Evolutionary conservation across 1,140 invertebrate genomes (phyloP).

Genomic region (Cherax destructor): DNA sequence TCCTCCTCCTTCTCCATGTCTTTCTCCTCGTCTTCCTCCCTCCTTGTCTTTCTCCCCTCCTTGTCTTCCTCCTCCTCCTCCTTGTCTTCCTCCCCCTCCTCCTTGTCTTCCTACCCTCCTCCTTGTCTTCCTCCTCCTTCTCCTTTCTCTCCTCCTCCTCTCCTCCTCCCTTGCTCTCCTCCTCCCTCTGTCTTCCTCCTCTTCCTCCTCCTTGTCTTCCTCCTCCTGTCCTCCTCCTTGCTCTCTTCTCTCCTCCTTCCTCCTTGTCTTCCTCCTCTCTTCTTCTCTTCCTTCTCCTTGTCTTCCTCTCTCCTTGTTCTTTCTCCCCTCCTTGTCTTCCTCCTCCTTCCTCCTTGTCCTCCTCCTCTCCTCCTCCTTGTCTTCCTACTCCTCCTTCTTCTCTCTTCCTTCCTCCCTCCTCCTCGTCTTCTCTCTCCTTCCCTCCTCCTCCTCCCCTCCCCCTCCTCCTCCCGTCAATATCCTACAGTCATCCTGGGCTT

Average conservation of each 20-base stretch:
- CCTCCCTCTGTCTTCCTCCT: not conserved
- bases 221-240: not conserved
- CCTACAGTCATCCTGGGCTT: not conserved
- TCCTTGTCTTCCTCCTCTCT: not conserved
- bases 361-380: not conserved
- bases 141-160: not conserved
- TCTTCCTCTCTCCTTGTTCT: not conserved
- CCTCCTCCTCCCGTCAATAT: not conserved
- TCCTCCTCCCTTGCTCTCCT: not conserved
- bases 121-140: not conserved
- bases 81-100: not conserved
- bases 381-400: not conserved
- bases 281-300: too few species aligned
- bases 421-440: not conserved
- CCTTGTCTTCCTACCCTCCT: not conserved
- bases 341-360: not conserved
- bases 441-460: not conserved
- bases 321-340: not conserved
- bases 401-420: not conserved
- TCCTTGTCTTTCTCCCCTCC: not conserved
- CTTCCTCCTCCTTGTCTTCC: not conserved
- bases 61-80: not conserved
- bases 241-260: not conserved
- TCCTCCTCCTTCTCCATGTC: not conserved
- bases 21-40: not conserved